Percentiles rank a stretch among this genome's conserved stretches.
phyloP scores from a whole-genome alignment of 2,888 invertebrate species.

The Himalopsyche japonica region DNA sequence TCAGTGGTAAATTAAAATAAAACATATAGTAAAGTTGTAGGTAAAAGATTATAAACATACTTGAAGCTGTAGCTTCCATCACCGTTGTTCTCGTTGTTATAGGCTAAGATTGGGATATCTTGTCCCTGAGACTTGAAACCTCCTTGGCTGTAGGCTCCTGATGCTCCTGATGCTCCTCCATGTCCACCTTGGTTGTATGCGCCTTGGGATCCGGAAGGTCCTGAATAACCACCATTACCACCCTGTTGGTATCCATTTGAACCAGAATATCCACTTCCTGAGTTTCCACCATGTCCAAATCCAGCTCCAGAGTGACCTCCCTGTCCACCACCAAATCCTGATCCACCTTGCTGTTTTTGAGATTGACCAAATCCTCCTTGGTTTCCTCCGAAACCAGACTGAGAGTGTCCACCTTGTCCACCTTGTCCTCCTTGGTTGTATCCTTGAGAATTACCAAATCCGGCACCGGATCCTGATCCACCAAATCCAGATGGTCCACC shows the following conservation, averaged over 20 bases:
- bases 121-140: constrained; percentile 43
- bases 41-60: constrained; percentile 47
- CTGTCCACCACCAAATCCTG: not conserved
- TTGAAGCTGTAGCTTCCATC: constrained; percentile 68
- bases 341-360: constrained; percentile 12
- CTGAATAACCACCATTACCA: not conserved
- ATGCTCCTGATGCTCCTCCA: constrained; percentile 9
- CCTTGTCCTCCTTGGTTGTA: constrained; percentile 10
- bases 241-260: not conserved
- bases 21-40: too few species aligned
- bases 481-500: constrained; percentile 18
- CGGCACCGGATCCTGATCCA: not conserved
- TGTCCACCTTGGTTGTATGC: constrained; percentile 5
- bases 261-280: not conserved
- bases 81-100: constrained; percentile 64
- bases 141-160: constrained; percentile 18
- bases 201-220: too few species aligned
- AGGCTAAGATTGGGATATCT: constrained; percentile 63
- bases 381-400: constrained; percentile 6
- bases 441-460: not conserved
- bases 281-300: not conserved
- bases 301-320: constrained; percentile 1
- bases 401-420: constrained; percentile 8
- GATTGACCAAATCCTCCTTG: constrained; percentile 8
- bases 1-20: too few species aligned